These are phyloP conservation scores for Exaiptasia diaphana DNA, from an alignment of 64 coral and sea anemone genomes.

Conservation along the genomic window DNA sequence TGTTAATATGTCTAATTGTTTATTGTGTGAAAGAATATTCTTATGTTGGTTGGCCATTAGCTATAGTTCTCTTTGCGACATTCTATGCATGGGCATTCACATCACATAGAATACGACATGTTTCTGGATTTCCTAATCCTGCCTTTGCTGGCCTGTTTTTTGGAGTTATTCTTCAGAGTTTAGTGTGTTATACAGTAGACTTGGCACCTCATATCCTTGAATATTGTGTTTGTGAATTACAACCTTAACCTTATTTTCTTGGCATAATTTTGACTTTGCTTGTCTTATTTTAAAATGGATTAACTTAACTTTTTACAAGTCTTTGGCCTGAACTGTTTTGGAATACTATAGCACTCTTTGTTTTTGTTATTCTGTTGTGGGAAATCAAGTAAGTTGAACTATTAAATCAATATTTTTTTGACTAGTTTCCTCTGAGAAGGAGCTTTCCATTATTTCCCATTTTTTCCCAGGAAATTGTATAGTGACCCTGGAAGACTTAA, in stretches of 20 bases:
- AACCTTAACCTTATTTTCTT: too few species aligned
- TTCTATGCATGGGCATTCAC: slow-evolving; percentile 66
- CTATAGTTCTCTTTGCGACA: slow-evolving; percentile 15
- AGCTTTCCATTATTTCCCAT: neutral
- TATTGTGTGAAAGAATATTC: slow-evolving; percentile 42
- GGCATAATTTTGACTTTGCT: too few species aligned
- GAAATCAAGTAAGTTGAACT: slow-evolving; percentile 15
- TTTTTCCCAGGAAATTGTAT: slow-evolving; percentile 28
- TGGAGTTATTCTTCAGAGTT: slow-evolving; percentile 73
- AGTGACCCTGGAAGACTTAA: slow-evolving; percentile 39
- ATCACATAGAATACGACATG: slow-evolving; percentile 70
- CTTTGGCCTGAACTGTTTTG: slow-evolving; percentile 49
- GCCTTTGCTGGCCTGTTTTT: slow-evolving; percentile 86
- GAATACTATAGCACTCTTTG: slow-evolving; percentile 4
- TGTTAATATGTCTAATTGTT: slow-evolving; percentile 41
- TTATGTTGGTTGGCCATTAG: slow-evolving; percentile 14
- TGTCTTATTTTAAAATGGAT: too few species aligned
- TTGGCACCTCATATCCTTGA: slow-evolving; percentile 90
- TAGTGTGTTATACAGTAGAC: slow-evolving; percentile 62
- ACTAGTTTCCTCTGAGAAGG: neutral
- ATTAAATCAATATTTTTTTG: neutral
- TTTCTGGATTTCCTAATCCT: slow-evolving; percentile 68
- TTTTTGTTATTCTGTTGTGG: neutral
- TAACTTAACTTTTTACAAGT: slow-evolving; percentile 32
- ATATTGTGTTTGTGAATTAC: neutral